Evolutionary conservation across 2,888 invertebrate genomes (phyloP).

Genomic region (Nymphalis polychloros): DNA sequence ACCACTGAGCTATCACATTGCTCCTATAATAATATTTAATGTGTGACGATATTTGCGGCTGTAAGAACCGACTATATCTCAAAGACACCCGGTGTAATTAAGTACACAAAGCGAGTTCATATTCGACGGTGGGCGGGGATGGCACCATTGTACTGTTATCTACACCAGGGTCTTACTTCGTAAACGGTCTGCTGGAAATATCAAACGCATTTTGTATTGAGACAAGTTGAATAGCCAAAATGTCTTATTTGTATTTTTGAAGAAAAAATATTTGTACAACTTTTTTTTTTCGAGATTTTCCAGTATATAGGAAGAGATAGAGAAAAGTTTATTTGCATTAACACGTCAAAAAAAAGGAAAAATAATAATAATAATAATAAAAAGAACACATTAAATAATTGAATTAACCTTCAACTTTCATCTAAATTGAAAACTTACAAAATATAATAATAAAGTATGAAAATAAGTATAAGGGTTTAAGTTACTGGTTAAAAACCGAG

Average conservation of each 20-base stretch:
- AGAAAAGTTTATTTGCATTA: no score
- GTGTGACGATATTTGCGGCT: conserved; percentile 70
- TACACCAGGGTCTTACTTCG: conserved; percentile 21
- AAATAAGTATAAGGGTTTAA: no score
- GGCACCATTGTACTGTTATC: conserved; percentile 60
- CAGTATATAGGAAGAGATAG: no score
- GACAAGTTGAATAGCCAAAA: not conserved
- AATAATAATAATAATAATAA: no score
- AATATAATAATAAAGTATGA: no score
- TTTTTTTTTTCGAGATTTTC: no score
- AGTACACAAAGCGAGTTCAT: conserved; percentile 78
- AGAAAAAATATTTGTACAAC: not conserved
- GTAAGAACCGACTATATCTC: conserved; percentile 58
- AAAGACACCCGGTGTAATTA: conserved; percentile 72
- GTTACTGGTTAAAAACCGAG: no score
- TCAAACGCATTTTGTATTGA: not conserved
- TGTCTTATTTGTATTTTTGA: not conserved
- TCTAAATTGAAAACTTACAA: no score
- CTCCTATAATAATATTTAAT: conserved; percentile 33
- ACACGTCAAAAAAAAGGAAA: no score
- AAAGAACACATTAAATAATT: no score
- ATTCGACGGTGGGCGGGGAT: conserved; percentile 65
- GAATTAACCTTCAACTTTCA: no score
- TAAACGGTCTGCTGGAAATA: conserved; percentile 8
- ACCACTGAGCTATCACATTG: not conserved